Evolutionary conservation across 2,797 vertebrate species (phyloP).

Genomic region (Clangula hyemalis): DNA sequence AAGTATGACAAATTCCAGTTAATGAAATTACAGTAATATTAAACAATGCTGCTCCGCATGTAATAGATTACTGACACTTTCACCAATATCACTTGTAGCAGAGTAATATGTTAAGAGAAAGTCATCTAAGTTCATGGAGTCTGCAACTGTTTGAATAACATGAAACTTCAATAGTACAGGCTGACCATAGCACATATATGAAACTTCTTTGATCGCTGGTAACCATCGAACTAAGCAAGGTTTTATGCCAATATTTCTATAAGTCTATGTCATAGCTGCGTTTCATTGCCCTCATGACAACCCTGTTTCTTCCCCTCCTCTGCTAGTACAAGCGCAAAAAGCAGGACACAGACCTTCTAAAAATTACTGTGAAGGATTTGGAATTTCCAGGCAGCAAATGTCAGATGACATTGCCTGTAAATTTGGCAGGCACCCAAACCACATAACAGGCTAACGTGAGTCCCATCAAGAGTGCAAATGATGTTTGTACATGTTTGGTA

Average conservation of each 20-base stretch:
- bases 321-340: rapidly evolving
- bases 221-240: background rate
- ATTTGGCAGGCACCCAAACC: background rate
- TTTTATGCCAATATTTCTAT: background rate
- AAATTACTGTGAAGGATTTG: background rate
- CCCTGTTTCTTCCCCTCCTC: background rate
- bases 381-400: background rate
- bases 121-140: background rate
- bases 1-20: background rate
- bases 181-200: background rate
- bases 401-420: background rate
- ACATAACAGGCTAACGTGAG: background rate
- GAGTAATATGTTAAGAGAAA: background rate
- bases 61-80: background rate
- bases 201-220: background rate
- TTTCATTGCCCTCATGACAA: background rate
- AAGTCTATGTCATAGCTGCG: background rate
- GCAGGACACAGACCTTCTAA: background rate
- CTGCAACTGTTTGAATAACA: background rate
- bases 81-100: background rate
- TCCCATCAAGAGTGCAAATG: background rate
- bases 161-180: background rate
- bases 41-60: background rate
- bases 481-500: background rate
- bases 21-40: conserved; percentile 7